Evolutionary conservation across 2,888 invertebrate genomes (phyloP), one percentile per base, ranked within the genome.

Genomic region (Drosophila barbarae): DNA sequence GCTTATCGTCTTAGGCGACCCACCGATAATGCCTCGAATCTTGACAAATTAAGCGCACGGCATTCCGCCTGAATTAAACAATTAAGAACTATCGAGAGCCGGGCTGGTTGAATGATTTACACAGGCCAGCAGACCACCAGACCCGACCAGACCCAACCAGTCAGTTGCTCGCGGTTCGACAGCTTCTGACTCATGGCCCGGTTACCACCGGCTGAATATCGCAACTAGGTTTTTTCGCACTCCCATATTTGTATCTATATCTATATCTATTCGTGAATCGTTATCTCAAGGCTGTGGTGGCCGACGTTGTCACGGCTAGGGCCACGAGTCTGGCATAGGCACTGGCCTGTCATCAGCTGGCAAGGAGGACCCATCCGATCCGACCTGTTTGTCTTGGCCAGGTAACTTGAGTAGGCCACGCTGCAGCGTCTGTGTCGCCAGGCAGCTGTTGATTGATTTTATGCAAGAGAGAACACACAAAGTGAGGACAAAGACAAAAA

Each of bases 401-500:
- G 44, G 83, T 77, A 83, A 79, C 64, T 71, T 68, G 75, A 79
- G 64, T 34, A 56, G 63, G 38, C 35, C 36, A 49, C 26, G 42
- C 5, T 44, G 41, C 42, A 9, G 52, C 54, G 41, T 28, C 42
- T 41, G 69, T 59, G 23, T 63, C 58, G 35, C 47, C 46, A 34
- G 42, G 52, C 83, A 79, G 83, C 80, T 79, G 79, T 75, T 83
- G 77, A 77, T 75, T 75, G 80, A 79, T 76, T 78, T 82, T 65
- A 76, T 71, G 83, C 80, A 61, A 64, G 72, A 70, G 49, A 55
- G 71, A 63, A 68, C 78, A 69, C 60, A 59, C 54, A 50, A 46
- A 9, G 46, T 32, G 68, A 65, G 51, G 42, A 39, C 39, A 23
- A 23, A 30, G n/a, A 10, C 12, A 46, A 39, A 39, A 35, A 38